Percentiles rank a stretch among this genome's conserved stretches.
Conservation (phyloP, 2,797 vertebrate species). For the Xiphorhynchus erythropygius region DNA sequence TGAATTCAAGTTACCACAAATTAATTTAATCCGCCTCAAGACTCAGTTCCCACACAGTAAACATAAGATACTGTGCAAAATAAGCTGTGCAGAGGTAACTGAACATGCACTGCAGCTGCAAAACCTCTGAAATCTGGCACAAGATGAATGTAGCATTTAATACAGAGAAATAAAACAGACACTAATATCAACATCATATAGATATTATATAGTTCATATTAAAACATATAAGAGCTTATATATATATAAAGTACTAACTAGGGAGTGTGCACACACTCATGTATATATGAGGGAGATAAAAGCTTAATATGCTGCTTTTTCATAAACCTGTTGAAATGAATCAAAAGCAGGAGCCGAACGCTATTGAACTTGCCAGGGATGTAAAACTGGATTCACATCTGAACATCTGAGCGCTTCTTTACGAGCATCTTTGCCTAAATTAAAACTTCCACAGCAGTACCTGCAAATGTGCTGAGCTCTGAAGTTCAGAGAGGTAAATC, state of each 20-base stretch:
- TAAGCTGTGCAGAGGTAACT: background rate
- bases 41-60: background rate
- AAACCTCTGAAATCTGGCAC: background rate
- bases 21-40: background rate
- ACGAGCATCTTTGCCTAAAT: slow-evolving; percentile 10
- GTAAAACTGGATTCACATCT: slow-evolving; percentile 14
- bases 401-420: background rate
- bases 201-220: background rate
- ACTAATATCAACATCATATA: background rate
- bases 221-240: background rate
- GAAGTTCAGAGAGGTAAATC: background rate
- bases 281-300: background rate
- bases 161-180: background rate
- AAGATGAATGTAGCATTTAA: background rate
- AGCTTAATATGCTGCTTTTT: background rate
- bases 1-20: background rate
- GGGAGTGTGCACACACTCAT: background rate
- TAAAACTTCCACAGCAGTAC: slow-evolving; percentile 14
- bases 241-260: background rate
- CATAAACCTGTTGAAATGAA: background rate
- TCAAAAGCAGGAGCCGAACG: background rate
- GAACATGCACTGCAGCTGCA: background rate
- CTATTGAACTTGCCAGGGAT: background rate
- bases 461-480: slow-evolving; percentile 23
- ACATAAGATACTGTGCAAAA: background rate